Percentiles rank a stretch among this genome's conserved stretches.
These are phyloP conservation scores for Tortricodes alternella DNA, from an alignment of 2,888 invertebrate species.

Conservation along the genomic window DNA sequence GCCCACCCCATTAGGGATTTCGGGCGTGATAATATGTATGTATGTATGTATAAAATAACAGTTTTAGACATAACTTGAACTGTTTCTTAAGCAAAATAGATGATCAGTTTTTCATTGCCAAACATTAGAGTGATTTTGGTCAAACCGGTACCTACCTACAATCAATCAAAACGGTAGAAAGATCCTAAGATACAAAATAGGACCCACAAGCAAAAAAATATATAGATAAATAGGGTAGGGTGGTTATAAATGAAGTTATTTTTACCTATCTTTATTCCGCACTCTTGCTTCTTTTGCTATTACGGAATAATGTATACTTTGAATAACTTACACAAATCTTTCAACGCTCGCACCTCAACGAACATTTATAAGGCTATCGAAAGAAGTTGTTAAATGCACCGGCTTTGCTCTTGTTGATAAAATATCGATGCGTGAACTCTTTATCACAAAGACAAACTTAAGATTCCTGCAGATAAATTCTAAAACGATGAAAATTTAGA, in stretches of 20 bases:
- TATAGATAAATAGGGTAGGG: neutral
- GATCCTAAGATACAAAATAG: neutral
- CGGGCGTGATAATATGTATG: too few relatives aligned
- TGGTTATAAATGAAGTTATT: slow-evolving; percentile 25
- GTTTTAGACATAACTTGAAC: too few relatives aligned
- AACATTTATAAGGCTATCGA: slow-evolving; percentile 43
- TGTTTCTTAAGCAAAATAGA: too few relatives aligned
- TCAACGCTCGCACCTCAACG: slow-evolving; percentile 55
- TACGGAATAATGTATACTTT: neutral
- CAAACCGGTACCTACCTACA: too few relatives aligned
- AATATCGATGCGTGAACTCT: slow-evolving; percentile 61
- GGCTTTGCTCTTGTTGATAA: slow-evolving; percentile 57
- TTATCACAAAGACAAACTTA: slow-evolving; percentile 25
- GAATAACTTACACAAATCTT: slow-evolving; percentile 22
- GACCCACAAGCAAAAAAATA: neutral
- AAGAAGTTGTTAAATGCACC: slow-evolving; percentile 59
- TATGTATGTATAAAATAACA: too few relatives aligned
- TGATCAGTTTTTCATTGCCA: too few relatives aligned
- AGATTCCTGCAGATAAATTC: neutral
- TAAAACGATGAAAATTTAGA: neutral
- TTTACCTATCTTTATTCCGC: slow-evolving; percentile 21
- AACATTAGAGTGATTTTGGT: too few relatives aligned
- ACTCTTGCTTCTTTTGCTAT: neutral
- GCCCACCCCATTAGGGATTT: too few relatives aligned
- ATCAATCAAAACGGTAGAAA: neutral